Conservation (phyloP, 2,797 vertebrate genomes). For the Cetoscarus ocellatus region DNA sequence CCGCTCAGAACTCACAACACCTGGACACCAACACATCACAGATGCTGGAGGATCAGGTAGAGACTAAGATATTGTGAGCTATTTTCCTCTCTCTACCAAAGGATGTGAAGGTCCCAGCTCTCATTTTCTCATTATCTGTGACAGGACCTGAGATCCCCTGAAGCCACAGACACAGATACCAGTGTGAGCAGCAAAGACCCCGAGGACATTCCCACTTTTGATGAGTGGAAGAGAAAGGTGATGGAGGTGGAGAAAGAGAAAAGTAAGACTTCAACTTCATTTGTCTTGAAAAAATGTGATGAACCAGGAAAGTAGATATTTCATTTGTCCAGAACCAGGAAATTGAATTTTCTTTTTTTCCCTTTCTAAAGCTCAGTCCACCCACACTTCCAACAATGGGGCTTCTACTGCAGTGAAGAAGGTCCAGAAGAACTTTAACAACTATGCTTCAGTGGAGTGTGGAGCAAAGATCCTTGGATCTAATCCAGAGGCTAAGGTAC, state of each 20-base stretch:
- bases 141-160: slow-evolving; percentile 64
- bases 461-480: slow-evolving; percentile 96
- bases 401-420: slow-evolving; percentile 88
- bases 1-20: slow-evolving; percentile 34
- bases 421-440: slow-evolving; percentile 95
- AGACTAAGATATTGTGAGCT: not conserved
- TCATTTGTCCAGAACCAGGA: not conserved
- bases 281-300: not conserved
- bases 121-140: slow-evolving; percentile 55
- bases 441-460: slow-evolving; percentile 97
- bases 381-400: slow-evolving; percentile 88
- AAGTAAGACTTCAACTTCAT: slow-evolving; percentile 80
- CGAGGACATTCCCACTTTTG: slow-evolving; percentile 97
- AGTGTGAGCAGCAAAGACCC: slow-evolving; percentile 76
- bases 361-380: slow-evolving; percentile 83
- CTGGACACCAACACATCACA: slow-evolving; percentile 70
- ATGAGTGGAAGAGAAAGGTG: slow-evolving; percentile 97
- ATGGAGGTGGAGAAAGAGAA: slow-evolving; percentile 98
- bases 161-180: slow-evolving; percentile 66
- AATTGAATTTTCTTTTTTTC: not conserved
- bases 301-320: not conserved
- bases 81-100: slow-evolving; percentile 28
- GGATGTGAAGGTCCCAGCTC: slow-evolving; percentile 52
- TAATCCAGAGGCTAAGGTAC: slow-evolving; percentile 97
- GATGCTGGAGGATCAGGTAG: slow-evolving; percentile 65